Base-by-base conservation (phyloP, 2,888 invertebrate genomes). In the Osmoderma eremita region DNA sequence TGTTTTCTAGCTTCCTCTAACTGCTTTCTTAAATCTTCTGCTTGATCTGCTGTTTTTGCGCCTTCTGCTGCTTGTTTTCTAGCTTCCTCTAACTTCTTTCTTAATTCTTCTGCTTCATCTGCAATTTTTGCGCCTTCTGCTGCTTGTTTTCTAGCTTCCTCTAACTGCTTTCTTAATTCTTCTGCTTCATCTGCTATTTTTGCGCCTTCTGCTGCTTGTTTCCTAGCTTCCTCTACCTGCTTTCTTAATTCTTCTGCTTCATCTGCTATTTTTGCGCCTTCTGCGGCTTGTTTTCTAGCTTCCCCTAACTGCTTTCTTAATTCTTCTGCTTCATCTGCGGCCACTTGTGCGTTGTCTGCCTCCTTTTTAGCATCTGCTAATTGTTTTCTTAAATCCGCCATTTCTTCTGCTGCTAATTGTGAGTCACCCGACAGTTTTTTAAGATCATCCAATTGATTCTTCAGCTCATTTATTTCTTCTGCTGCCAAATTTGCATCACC, bases 21-120 rank as follows among this genome's bases (percentile, higher is more conserved):
- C 24, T 65, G 67, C 67, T 68, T 48, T 65, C 39, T 38, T 49
- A 49, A 0, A 48, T 54, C 53, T 12, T 51, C 51, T 18, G 20
- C 1, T 20, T n/a, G n/a, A n/a, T n/a, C n/a, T n/a, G 24, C 3
- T 24, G 24, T 24, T 20, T 56, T 24, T 24, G 5, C 0, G 24
- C 13, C 36, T 22, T 50, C 30, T 10, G n/a, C n/a, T n/a, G n/a
- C n/a, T n/a, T n/a, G n/a, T n/a, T n/a, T n/a, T n/a, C n/a, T n/a
- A n/a, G n/a, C 30, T 13, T 41, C 54, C 12, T 45, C 39, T 6
- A 48, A 20, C 24, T 65, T 64, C 67, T 68, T 48, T 65, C 39
- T 38, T 49, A 49, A 0, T 39, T 54, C 53, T 12, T 51, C 51
- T 18, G 20, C 1, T 20, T n/a, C n/a, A n/a, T n/a, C n/a, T n/a